phyloP scores from a whole-genome alignment of 2,113 vertebrate species.

The Struthio camelus region DNA sequence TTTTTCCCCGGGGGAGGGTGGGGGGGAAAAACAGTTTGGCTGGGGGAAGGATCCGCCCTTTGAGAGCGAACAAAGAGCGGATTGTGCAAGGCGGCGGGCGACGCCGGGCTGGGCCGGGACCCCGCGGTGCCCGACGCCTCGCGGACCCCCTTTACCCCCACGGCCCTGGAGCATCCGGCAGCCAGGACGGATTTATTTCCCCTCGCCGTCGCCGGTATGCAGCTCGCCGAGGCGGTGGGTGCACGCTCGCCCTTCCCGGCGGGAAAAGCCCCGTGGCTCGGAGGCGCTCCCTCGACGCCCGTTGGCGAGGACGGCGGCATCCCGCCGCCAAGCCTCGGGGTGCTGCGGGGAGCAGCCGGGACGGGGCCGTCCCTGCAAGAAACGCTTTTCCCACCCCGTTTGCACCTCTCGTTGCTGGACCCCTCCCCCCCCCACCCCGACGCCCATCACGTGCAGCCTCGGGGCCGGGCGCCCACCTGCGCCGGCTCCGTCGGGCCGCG shows the following conservation, averaged over 20 bases:
- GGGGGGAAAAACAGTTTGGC: not conserved
- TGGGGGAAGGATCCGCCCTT: constrained; percentile 28
- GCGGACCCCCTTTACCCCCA: fast-evolving
- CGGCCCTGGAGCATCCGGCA: fast-evolving
- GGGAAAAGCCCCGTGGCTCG: fast-evolving
- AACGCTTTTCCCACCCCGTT: too few relatives aligned
- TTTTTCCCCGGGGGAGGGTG: not conserved
- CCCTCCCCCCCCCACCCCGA: too few relatives aligned
- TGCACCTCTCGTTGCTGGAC: too few relatives aligned
- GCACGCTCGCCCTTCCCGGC: fast-evolving
- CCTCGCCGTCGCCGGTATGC: too few relatives aligned
- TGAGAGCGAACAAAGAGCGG: constrained; percentile 11
- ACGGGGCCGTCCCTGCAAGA: too few relatives aligned
- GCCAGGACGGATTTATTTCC: not conserved
- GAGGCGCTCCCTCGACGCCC: not conserved
- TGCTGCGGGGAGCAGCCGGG: too few relatives aligned
- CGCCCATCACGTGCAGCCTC: too few relatives aligned
- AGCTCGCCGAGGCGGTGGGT: fast-evolving
- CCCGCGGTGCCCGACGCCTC: fast-evolving
- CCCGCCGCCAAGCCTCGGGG: too few relatives aligned
- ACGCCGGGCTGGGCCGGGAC: not conserved
- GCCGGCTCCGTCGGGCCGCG: too few relatives aligned
- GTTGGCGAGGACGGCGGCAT: not conserved
- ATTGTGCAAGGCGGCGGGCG: not conserved
- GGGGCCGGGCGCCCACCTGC: too few relatives aligned